Base-by-base conservation (phyloP, 1,140 invertebrate species). In the Leptinotarsa defecta region DNA sequence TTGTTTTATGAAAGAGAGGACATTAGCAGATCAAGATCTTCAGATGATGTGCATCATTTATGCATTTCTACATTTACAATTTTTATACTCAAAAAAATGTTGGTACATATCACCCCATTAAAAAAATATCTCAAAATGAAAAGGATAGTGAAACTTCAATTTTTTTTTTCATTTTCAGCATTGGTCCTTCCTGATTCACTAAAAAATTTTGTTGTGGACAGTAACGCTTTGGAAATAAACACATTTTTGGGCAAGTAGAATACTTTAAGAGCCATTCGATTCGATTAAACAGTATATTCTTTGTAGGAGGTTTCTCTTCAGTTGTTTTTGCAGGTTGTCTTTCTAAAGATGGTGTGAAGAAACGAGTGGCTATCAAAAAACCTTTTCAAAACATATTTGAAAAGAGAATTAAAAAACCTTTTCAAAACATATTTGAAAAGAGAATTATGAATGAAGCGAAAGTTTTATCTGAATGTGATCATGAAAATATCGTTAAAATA, bases 401-500 rank as follows among this genome's bases (percentile, higher is more conserved):
- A 48, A 0, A 15, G n/a, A 70, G 17, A 11, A 48, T 70, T 6
- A 22, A 57, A n/a, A 57, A 57, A 57, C n/a, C 52, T 19, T 3
- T 8, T 57, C 52, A 4, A 4, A n/a, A 57, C n/a, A 22, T 0
- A 0, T 22, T 5, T 43, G 6, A 70, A 48, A 0, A 15, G n/a
- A 70, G 17, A 11, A 48, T 70, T 6, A 22, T 49, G 43, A 48
- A 49, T 48, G 71, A 73, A 48, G 71, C 71, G 15, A 64, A 20
- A 48, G 13, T 52, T 13, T 17, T 73, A 8, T 48, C 61, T 3
- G 4, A 64, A 24, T 22, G 64, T 3, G 17, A 65, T 65, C 71
- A 73, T 52, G 19, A 73, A 11, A 73, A 73, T 22, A 73, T 73
- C 24, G 1, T 73, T 13, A 48, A 65, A 65, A 73, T 73, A 11